A percentile compares a stretch with the other conserved stretches of the same genome.
These are phyloP conservation scores for Xanthostigma xanthostigma DNA, from an alignment of 2,888 invertebrate species.

Conservation along the genomic window DNA sequence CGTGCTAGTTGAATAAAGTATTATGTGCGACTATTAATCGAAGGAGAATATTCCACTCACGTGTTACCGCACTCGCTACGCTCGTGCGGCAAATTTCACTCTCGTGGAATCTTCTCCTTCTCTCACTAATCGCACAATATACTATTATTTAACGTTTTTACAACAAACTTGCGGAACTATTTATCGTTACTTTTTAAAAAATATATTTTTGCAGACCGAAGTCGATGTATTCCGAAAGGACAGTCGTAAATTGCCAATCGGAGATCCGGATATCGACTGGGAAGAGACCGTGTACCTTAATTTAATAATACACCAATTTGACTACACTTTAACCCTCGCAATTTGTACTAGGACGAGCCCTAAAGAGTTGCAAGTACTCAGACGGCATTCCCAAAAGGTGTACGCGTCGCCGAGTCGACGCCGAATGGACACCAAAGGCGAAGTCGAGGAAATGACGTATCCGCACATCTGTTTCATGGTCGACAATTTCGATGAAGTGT, in stretches of 20 bases:
- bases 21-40: no score
- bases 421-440: conserved; percentile 96
- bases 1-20: no score
- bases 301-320: conserved; percentile 95
- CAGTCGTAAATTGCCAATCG: conserved; percentile 90
- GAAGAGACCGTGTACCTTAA: conserved; percentile 98
- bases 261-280: conserved; percentile 95
- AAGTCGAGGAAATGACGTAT: conserved; percentile 96
- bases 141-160: neutral
- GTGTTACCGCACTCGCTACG: no score
- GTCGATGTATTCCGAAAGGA: conserved; percentile 96
- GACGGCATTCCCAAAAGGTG: conserved; percentile 81
- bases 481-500: conserved; percentile 98
- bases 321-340: conserved; percentile 93
- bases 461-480: conserved; percentile 99
- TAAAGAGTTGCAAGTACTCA: conserved; percentile 90
- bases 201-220: conserved; percentile 51
- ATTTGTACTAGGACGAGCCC: conserved; percentile 96
- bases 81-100: no score
- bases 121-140: no score
- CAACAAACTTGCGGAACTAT: no score
- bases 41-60: no score
- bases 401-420: conserved; percentile 95
- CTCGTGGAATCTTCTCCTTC: no score
- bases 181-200: neutral